Base-by-base conservation (phyloP, 2,888 invertebrate genomes). In the Poecilus cupreus region DNA sequence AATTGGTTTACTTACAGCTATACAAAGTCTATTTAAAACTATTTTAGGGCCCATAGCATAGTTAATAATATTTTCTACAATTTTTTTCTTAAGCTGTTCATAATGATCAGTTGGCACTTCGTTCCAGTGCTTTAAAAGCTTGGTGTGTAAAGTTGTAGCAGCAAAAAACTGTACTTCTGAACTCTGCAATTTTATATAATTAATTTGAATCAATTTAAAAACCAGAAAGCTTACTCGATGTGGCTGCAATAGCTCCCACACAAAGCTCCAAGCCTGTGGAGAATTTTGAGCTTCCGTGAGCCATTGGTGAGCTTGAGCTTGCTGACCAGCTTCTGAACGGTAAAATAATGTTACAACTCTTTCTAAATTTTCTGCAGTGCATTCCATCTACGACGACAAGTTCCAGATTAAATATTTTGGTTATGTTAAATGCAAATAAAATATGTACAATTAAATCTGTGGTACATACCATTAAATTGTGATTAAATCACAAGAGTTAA, bases 91-190 rank as follows among this genome's bases (percentile, higher is more conserved):
- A 2, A 98, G 89, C 83, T 93, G 93, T 82, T 94, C 93, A 88
- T 96, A 94, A 86, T 95, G 95, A 82, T 94, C 94, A 70, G 91
- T 90, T 6, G 97, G 97, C 24, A 98, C 92, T 90, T 97, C 97
- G 87, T 93, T 91, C 96, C 97, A 98, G 87, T 94, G 94, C 87
- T 96, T 94, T 85, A 96, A 93, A 74, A 98, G 92, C 89, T 98
- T 98, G 0, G 94, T 93, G 86, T 98, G 96, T 20, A 98, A 89
- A 24, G 97, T 97, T 68, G 96, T 96, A 3, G 98, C 98, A 79
- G 96, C 98, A 91, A 96, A 98, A 90, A 97, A 98, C 89, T 98
- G 97, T 37, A 97, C 95, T 90, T 97, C 97, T 83, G 94, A 94
- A 80, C 93, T 92, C 96, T 97, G 88, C 60, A 91, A 90, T 82